Base-by-base conservation (phyloP, 2,888 invertebrate genomes). In the Galerucella calmariensis region DNA sequence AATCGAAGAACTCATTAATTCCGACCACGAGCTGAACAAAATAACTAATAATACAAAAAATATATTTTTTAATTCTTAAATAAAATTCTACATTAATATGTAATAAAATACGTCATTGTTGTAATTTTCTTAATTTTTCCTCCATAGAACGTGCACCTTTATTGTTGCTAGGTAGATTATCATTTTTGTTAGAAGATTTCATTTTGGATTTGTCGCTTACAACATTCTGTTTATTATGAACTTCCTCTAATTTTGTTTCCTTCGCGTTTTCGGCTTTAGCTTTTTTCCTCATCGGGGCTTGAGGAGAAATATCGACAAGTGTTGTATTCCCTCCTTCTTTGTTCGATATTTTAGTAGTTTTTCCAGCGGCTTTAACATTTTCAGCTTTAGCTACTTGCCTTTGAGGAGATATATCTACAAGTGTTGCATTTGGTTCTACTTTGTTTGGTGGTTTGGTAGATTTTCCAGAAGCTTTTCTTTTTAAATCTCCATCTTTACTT, bases 121-220 rank as follows among this genome's bases (percentile, higher is more conserved):
- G 71, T 41, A 74, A 69, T 58, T 67, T 68, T 62, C 61, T 69
- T n/a, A 71, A 41, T 72, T 76, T 74, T 46, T 68, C 75, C 20
- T 53, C 56, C 67, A 74, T 61, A 10, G 69, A 46, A 66, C 24
- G n/a, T 16, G 67, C 24, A 16, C 56, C 46, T 48, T 62, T 71
- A 3, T 59, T 70, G n/a, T 70, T 69, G 20, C 41, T 67, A 20
- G 61, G 11, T 14, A 53, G 20, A 16, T 56, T 56, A 56, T 1
- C 16, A 10, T 20, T 2, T 41, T 63, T 63, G 14, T n/a, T 44
- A 2, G n/a, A 44, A 11, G 63, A 24, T 46, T 35, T 63, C n/a
- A 35, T 63, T 35, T 41, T 41, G 16, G 41, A 46, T 44, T 44
- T 41, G 4, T 63, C 41, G 44, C 4, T 63, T 14, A 16, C 16